phyloP scores from a whole-genome alignment of 2,888 invertebrate species.

The Lasius platythorax region DNA sequence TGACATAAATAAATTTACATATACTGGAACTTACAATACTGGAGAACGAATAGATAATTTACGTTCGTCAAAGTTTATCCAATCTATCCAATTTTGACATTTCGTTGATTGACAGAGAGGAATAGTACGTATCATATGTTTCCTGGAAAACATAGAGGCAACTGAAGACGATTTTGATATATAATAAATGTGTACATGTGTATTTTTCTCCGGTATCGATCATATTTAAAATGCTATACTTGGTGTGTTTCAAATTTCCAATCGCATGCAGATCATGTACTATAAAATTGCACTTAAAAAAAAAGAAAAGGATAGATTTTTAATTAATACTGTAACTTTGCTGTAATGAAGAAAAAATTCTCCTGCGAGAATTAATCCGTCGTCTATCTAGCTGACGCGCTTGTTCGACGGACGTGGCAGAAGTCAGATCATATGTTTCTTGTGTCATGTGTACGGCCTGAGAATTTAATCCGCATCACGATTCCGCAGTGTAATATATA shows the following conservation, averaged over 20 bases:
- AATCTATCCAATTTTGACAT: background rate
- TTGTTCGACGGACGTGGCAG: constrained; percentile 19
- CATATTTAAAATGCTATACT: background rate
- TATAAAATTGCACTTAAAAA: background rate
- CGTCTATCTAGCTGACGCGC: constrained; percentile 8
- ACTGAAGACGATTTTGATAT: no score
- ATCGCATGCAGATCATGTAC: background rate
- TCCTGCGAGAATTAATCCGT: background rate
- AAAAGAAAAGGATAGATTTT: background rate
- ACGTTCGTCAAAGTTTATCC: background rate
- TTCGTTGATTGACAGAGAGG: background rate
- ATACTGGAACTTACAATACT: no score
- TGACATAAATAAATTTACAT: no score
- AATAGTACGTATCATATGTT: background rate
- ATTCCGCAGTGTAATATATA: constrained; percentile 42
- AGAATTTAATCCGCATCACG: constrained; percentile 32
- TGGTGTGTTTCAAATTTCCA: background rate
- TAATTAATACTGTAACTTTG: background rate
- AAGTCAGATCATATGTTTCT: background rate
- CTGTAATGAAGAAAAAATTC: background rate
- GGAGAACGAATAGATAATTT: background rate
- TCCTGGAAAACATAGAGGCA: no score
- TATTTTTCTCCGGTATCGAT: background rate
- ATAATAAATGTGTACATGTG: no score
- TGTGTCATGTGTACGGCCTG: constrained; percentile 50